These are phyloP conservation scores for Forbesichthys papilliferus DNA, from an alignment of 2,113 vertebrate species.

Conservation along the genomic window DNA sequence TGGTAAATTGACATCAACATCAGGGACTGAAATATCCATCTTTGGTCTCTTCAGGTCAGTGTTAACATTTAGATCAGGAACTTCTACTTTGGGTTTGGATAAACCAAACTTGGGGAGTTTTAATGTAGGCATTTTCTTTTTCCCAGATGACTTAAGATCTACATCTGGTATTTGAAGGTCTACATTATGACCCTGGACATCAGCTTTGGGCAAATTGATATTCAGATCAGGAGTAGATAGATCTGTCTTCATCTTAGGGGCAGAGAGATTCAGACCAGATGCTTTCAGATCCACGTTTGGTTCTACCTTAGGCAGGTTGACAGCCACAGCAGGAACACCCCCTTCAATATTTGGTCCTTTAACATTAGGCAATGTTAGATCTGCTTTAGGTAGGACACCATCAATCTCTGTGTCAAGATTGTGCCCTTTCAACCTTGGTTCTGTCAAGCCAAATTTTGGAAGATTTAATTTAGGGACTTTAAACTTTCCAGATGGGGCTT, in stretches of 20 bases:
- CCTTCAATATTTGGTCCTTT: constrained; percentile 30
- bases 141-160: constrained; percentile 13
- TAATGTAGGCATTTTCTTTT: constrained; percentile 27
- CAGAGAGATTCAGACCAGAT: constrained; percentile 37
- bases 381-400: constrained; percentile 30
- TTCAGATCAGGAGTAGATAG: constrained; percentile 39
- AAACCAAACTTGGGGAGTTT: constrained; percentile 20
- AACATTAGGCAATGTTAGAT: constrained; percentile 10
- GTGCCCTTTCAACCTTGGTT: constrained; percentile 46
- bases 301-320: neutral
- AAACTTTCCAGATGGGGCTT: constrained; percentile 44
- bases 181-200: neutral
- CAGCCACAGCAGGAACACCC: constrained; percentile 22
- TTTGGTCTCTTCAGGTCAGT: constrained; percentile 14
- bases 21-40: constrained; percentile 15
- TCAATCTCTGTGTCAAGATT: constrained; percentile 37
- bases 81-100: constrained; percentile 19
- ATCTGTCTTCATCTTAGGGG: constrained; percentile 30
- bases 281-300: neutral
- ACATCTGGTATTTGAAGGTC: constrained; percentile 5
- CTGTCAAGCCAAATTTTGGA: constrained; percentile 51
- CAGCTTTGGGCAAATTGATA: constrained; percentile 23
- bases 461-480: constrained; percentile 54
- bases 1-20: constrained; percentile 9
- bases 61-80: constrained; percentile 19